Conservation (phyloP, 2,113 vertebrate genomes). For the Meleagris gallopavo region DNA sequence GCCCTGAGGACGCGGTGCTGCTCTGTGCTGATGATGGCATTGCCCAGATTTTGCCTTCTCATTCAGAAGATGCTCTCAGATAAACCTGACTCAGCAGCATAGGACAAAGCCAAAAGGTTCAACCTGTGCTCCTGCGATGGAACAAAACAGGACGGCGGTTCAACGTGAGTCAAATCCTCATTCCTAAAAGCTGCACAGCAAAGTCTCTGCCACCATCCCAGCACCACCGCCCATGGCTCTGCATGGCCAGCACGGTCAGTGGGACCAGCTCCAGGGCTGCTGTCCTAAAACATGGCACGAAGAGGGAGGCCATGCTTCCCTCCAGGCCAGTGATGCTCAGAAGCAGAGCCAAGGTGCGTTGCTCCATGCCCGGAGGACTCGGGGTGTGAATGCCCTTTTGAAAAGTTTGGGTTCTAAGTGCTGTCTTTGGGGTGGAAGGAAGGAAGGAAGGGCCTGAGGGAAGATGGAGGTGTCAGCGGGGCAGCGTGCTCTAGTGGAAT, state of each 20-base stretch:
- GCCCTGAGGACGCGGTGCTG: conserved; percentile 35
- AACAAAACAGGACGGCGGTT: rapidly evolving
- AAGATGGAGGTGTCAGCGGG: not conserved
- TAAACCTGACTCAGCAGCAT: not conserved
- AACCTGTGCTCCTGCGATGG: not conserved
- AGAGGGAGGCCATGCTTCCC: not conserved
- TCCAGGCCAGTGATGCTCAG: not conserved
- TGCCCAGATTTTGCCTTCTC: not conserved
- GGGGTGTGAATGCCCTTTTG: not conserved
- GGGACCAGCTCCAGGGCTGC: not conserved
- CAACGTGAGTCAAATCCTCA: rapidly evolving
- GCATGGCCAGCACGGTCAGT: not conserved
- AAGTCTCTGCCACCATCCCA: not conserved
- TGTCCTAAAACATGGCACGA: not conserved
- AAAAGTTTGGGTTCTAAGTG: not conserved
- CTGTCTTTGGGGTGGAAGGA: not conserved
- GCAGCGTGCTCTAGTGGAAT: not conserved
- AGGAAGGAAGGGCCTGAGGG: not conserved
- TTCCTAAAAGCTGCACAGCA: not conserved
- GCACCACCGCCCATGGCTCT: not conserved
- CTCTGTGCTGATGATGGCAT: not conserved
- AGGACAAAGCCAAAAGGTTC: rapidly evolving
- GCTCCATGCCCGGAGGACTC: not conserved
- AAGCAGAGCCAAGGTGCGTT: rapidly evolving
- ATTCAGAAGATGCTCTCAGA: not conserved